These are phyloP conservation scores for Parambassis ranga DNA, from an alignment of 2,797 vertebrate genomes.

Conservation along the genomic window DNA sequence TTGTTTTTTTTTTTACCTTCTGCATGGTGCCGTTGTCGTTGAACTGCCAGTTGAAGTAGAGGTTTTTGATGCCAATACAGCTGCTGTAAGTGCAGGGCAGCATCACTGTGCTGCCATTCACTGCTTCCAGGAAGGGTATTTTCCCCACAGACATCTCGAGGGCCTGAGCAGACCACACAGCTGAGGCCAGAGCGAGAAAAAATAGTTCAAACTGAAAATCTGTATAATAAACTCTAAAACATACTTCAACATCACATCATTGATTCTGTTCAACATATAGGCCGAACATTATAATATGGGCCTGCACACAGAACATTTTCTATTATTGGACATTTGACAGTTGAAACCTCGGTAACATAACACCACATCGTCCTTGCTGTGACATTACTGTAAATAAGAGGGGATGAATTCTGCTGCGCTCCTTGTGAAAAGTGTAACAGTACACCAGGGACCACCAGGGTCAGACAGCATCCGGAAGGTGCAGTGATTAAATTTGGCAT, in stretches of 20 bases:
- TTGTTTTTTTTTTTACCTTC: slow-evolving; percentile 68
- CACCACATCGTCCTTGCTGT: slow-evolving; percentile 39
- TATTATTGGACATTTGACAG: neutral
- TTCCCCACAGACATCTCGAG: slow-evolving; percentile 92
- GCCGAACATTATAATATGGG: too few relatives aligned
- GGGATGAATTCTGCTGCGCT: slow-evolving; percentile 22
- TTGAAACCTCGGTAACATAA: slow-evolving; percentile 16
- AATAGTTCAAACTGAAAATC: too few relatives aligned
- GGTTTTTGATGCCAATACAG: slow-evolving; percentile 89
- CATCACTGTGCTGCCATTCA: slow-evolving; percentile 90
- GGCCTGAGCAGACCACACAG: slow-evolving; percentile 73
- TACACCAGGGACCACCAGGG: slow-evolving; percentile 17
- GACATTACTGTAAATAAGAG: slow-evolving; percentile 36
- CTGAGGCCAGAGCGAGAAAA: slow-evolving; percentile 64
- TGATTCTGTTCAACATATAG: too few relatives aligned
- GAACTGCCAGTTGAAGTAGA: slow-evolving; percentile 90
- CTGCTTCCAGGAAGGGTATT: slow-evolving; percentile 82
- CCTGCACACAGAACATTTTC: too few relatives aligned
- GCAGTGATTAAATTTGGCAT: neutral
- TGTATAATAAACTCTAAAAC: too few relatives aligned
- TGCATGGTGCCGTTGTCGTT: slow-evolving; percentile 81
- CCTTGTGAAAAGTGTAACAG: slow-evolving; percentile 34
- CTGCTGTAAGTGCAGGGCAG: slow-evolving; percentile 88
- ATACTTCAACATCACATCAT: too few relatives aligned
- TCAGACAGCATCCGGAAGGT: neutral